Evolutionary conservation across 2,888 invertebrate genomes (phyloP).

Genomic region (Mayetiola destructor): DNA sequence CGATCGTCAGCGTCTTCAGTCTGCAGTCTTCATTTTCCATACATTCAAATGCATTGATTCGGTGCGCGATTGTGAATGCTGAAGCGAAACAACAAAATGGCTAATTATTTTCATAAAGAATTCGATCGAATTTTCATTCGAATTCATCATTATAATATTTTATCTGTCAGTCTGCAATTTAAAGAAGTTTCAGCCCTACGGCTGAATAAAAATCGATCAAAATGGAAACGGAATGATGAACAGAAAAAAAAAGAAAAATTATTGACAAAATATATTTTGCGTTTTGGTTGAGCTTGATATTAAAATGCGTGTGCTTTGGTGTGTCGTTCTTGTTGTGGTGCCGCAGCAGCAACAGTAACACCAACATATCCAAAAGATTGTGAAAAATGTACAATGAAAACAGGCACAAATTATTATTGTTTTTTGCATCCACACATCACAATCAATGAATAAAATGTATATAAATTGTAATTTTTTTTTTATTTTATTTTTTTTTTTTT

Average conservation of each 20-base stretch:
- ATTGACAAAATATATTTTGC: neutral
- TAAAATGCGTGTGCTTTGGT: neutral
- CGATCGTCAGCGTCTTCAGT: too few species aligned
- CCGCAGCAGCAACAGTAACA: slow-evolving; percentile 3
- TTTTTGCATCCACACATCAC: neutral
- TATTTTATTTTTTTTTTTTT: neutral
- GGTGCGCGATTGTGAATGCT: too few species aligned
- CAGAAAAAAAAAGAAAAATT: neutral
- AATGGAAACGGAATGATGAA: too few species aligned
- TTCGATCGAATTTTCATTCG: neutral
- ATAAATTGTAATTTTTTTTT: too few species aligned
- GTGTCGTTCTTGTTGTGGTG: neutral
- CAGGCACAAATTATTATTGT: neutral
- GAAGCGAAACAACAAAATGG: neutral
- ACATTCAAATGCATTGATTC: neutral
- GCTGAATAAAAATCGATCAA: too few species aligned
- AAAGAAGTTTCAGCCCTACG: slow-evolving; percentile 4
- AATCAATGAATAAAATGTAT: slow-evolving; percentile 6
- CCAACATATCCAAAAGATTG: neutral
- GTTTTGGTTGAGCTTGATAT: neutral
- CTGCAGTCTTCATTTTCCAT: too few species aligned
- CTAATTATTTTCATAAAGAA: neutral
- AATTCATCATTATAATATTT: slow-evolving; percentile 1
- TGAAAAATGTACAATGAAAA: neutral
- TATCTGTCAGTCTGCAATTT: slow-evolving; percentile 11